Evolutionary conservation across 2,888 invertebrate species (phyloP).

Genomic region (Fabriciana adippe): DNA sequence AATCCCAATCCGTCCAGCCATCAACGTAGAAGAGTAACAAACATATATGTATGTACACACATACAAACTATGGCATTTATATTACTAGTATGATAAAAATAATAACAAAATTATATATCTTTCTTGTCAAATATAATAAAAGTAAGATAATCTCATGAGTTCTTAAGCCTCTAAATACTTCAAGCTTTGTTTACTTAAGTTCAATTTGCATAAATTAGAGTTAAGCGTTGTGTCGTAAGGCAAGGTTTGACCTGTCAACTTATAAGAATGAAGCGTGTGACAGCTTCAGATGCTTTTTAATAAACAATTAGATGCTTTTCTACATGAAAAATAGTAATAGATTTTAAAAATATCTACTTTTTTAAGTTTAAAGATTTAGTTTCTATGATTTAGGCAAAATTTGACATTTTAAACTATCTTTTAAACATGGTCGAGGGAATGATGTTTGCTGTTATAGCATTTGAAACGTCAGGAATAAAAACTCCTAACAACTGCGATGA

Average conservation of each 20-base stretch:
- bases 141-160: neutral
- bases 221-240: constrained; percentile 8
- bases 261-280: constrained; percentile 1
- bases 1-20: neutral
- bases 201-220: constrained; percentile 17
- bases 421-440: too few species aligned
- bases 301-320: neutral
- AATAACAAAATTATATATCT: neutral
- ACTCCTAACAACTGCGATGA: too few species aligned
- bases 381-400: too few species aligned
- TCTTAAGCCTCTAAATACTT: constrained; percentile 1
- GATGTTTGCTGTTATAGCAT: too few species aligned
- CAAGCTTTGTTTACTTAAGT: constrained; percentile 13
- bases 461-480: too few species aligned
- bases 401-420: too few species aligned
- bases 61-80: too few species aligned
- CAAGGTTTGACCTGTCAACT: constrained; percentile 5
- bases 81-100: too few species aligned
- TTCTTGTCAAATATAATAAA: neutral
- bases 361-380: too few species aligned
- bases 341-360: neutral
- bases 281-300: constrained; percentile 7
- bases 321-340: neutral
- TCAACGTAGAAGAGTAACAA: too few species aligned
- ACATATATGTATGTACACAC: too few species aligned